A percentile compares a stretch with the other conserved stretches of the same genome.
phyloP scores from a whole-genome alignment of 2,888 invertebrate genomes.

The Pheosia gnoma region DNA sequence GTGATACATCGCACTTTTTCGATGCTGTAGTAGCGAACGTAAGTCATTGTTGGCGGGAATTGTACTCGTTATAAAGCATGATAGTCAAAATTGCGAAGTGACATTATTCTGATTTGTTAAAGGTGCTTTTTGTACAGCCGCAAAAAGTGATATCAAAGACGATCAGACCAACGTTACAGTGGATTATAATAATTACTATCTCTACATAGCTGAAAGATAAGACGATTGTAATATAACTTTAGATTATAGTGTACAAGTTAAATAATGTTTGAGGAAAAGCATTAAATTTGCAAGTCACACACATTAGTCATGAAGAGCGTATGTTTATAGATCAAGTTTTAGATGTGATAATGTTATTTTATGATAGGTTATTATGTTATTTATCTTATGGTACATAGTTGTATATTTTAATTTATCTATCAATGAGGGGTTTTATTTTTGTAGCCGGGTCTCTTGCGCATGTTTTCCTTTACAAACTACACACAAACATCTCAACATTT shows the following conservation, averaged over 20 bases:
- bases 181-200: constrained; percentile 36
- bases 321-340: background rate
- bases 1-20: constrained; percentile 36
- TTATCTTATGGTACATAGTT: too few species aligned
- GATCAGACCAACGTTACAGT: constrained; percentile 30
- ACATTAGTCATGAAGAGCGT: background rate
- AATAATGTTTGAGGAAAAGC: background rate
- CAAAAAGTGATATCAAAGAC: constrained; percentile 34
- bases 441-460: too few species aligned
- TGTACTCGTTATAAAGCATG: constrained; percentile 12
- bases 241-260: background rate
- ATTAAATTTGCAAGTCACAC: background rate
- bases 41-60: constrained; percentile 5
- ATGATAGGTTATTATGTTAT: background rate
- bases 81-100: background rate
- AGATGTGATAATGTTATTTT: background rate
- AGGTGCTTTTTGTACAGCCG: constrained; percentile 31
- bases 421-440: too few species aligned
- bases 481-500: too few species aligned
- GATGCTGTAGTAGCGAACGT: background rate
- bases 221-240: background rate
- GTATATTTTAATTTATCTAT: too few species aligned
- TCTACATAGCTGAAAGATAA: constrained; percentile 23
- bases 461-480: too few species aligned
- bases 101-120: constrained; percentile 5